Conservation (phyloP, 2,113 vertebrate genomes). For the Nerophis lumbriciformis region DNA sequence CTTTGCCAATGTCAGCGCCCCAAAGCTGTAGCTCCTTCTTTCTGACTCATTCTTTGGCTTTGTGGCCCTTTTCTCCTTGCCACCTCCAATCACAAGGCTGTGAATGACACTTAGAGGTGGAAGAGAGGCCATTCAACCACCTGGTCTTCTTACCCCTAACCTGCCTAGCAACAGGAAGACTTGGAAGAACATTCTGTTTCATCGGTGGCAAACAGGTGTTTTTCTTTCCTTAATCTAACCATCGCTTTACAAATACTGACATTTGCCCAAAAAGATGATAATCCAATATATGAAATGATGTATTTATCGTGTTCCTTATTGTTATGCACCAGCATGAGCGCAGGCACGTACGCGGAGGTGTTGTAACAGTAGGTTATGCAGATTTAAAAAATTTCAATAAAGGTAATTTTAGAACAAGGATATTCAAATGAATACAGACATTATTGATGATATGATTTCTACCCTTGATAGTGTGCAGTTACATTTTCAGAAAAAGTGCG, state of each 20-base stretch:
- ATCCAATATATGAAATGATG: not conserved
- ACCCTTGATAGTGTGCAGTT: too few species aligned
- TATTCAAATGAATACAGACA: too few species aligned
- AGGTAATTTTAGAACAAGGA: too few species aligned
- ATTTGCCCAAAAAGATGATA: not conserved
- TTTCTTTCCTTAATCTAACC: not conserved
- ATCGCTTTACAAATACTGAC: not conserved
- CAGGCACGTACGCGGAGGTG: not conserved
- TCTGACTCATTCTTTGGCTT: conserved; percentile 65
- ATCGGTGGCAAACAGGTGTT: not conserved
- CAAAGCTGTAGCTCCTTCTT: conserved; percentile 55
- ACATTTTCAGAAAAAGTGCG: too few species aligned
- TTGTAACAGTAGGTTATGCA: not conserved
- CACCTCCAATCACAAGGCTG: conserved; percentile 63
- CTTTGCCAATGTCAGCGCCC: conserved; percentile 61
- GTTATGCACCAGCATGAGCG: not conserved
- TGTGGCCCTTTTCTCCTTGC: conserved; percentile 56
- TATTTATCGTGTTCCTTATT: not conserved
- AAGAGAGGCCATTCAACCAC: conserved; percentile 39
- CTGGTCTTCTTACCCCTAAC: conserved; percentile 38
- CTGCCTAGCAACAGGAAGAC: conserved; percentile 63
- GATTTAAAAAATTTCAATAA: too few species aligned
- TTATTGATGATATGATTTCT: too few species aligned
- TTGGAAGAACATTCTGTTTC: conserved; percentile 20
- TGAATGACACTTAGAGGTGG: conserved; percentile 72